These are phyloP conservation scores for Drosophila cardini DNA, from an alignment of 1,140 invertebrate species.

Conservation along the genomic window DNA sequence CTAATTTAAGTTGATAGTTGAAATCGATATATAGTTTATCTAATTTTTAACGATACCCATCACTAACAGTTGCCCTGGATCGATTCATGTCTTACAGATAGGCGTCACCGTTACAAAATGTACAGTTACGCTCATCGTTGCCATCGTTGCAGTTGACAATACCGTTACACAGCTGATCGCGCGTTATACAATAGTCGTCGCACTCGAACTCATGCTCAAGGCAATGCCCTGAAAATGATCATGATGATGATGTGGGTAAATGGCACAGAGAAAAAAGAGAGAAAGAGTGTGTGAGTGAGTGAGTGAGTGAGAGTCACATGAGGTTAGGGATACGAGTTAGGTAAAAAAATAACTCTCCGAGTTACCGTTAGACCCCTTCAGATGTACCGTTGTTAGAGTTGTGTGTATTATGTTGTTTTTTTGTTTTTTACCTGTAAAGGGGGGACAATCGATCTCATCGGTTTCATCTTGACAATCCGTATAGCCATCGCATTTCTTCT, in stretches of 20 bases:
- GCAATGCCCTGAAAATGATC: conserved; percentile 73
- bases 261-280: neutral
- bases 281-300: conserved; percentile 11
- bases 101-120: conserved; percentile 72
- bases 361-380: neutral
- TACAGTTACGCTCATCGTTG: conserved; percentile 90
- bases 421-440: conserved; percentile 72
- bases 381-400: neutral
- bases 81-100: conserved; percentile 75
- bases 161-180: conserved; percentile 90
- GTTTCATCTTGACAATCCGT: conserved; percentile 90
- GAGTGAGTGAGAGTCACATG: neutral
- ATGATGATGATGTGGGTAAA: conserved; percentile 36
- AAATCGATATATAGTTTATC: too few species aligned
- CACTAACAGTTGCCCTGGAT: neutral
- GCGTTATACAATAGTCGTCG: conserved; percentile 89
- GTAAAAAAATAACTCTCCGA: neutral
- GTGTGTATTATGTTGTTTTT: neutral
- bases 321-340: conserved; percentile 7
- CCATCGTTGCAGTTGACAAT: conserved; percentile 90
- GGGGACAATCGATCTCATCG: conserved; percentile 89
- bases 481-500: conserved; percentile 88
- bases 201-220: conserved; percentile 85
- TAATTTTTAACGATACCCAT: too few species aligned
- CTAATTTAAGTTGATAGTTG: too few species aligned